Evolutionary conservation across 1,140 invertebrate species (phyloP).

Genomic region (Eufriesea mexicana): DNA sequence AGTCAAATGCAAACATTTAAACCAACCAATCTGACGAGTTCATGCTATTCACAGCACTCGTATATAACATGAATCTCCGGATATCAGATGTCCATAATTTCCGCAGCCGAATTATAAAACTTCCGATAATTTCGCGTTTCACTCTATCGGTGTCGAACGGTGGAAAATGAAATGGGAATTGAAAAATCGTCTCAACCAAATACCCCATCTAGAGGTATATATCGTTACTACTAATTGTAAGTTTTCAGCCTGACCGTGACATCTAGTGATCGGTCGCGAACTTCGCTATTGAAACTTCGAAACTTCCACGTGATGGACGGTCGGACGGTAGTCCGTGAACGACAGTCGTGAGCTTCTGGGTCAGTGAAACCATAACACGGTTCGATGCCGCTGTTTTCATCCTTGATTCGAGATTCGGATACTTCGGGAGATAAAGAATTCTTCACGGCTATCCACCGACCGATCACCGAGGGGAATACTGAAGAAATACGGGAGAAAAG

Average conservation of each 20-base stretch:
- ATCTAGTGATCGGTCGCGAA: slow-evolving; percentile 36
- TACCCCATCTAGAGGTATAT: not conserved
- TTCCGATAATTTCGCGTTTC: not conserved
- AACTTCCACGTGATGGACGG: slow-evolving; percentile 52
- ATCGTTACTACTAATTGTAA: slow-evolving; percentile 3
- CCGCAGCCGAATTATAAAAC: not conserved
- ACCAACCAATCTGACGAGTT: not conserved
- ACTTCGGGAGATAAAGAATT: slow-evolving; percentile 53
- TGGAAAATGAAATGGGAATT: slow-evolving; percentile 25
- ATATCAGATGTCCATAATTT: not conserved
- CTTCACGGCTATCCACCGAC: slow-evolving; percentile 35
- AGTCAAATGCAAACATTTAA: not conserved
- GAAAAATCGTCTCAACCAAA: slow-evolving; percentile 27
- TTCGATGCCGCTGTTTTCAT: slow-evolving; percentile 40
- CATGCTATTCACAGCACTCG: no score
- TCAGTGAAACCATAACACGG: slow-evolving; percentile 41
- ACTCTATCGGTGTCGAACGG: not conserved
- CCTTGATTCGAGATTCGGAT: slow-evolving; percentile 7
- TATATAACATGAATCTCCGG: not conserved
- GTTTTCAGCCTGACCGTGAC: slow-evolving; percentile 39
- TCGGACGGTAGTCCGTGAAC: not conserved
- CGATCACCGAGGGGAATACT: not conserved
- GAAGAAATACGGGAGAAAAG: not conserved
- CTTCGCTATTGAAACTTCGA: slow-evolving; percentile 44
- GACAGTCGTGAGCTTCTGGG: slow-evolving; percentile 36